Evolutionary conservation across 1,140 invertebrate genomes (phyloP).

Genomic region (Heliconius nattereri): DNA sequence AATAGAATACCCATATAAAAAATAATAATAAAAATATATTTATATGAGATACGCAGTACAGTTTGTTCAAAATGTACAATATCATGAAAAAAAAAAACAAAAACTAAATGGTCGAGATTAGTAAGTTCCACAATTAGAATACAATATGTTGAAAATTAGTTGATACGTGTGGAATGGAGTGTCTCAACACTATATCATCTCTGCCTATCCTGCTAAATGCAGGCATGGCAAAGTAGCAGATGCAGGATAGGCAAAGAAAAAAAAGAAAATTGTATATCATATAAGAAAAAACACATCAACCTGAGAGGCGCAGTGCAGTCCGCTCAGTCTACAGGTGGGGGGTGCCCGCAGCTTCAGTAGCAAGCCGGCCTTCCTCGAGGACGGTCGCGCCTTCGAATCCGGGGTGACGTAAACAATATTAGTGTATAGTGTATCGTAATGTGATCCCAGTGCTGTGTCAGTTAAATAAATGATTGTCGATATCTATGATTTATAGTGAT

Average conservation of each 20-base stretch:
- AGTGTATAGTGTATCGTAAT: constrained; percentile 48
- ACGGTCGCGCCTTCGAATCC: constrained; percentile 38
- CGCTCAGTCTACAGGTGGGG: constrained; percentile 70
- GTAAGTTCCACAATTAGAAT: background rate
- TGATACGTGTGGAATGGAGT: background rate
- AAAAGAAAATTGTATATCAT: background rate
- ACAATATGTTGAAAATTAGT: background rate
- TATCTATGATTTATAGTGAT: constrained; percentile 78
- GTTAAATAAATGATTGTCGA: constrained; percentile 46
- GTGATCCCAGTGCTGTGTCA: constrained; percentile 30
- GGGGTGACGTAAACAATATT: constrained; percentile 36
- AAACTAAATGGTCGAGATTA: no score
- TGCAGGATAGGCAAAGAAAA: background rate
- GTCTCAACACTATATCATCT: background rate
- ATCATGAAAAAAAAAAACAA: no score
- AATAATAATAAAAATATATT: no score
- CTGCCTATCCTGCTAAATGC: background rate
- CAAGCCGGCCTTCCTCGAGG: constrained; percentile 39
- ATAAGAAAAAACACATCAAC: constrained; percentile 19
- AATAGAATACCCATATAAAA: no score
- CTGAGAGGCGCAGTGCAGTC: constrained; percentile 71
- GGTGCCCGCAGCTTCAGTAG: constrained; percentile 54
- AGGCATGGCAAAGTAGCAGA: background rate
- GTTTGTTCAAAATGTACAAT: no score
- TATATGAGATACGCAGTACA: no score